Conservation (phyloP, 2,888 invertebrate species). For the Amphipyra tragopoginis region DNA sequence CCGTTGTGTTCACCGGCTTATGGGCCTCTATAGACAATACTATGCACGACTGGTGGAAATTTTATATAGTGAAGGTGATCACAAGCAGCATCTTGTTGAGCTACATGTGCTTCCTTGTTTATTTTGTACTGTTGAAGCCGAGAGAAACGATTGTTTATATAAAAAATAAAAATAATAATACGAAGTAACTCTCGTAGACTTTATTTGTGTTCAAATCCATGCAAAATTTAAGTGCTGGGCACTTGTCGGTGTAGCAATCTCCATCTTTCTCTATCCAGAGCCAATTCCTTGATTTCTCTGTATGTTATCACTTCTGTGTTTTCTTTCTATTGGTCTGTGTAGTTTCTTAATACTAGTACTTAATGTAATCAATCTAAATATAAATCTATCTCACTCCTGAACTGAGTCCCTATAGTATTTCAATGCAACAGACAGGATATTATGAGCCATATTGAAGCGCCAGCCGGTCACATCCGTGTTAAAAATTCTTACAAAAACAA, state of each 20-base stretch:
- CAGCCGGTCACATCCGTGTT: conserved; percentile 68
- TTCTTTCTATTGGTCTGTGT: too few species aligned
- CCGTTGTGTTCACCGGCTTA: conserved; percentile 91
- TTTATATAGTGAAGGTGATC: conserved; percentile 91
- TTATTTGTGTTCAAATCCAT: conserved; percentile 11
- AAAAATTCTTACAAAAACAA: conserved; percentile 58
- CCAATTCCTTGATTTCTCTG: too few species aligned
- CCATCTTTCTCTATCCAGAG: too few species aligned
- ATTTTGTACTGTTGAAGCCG: conserved; percentile 91
- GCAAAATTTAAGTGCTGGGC: too few species aligned
- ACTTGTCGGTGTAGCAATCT: too few species aligned
- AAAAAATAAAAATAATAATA: conserved; percentile 64
- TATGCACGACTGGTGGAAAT: conserved; percentile 93
- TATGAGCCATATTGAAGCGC: conserved; percentile 41
- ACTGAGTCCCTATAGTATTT: conserved; percentile 48
- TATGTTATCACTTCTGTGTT: too few species aligned
- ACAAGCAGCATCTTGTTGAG: conserved; percentile 90
- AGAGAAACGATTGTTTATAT: conserved; percentile 88
- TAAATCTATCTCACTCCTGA: conserved; percentile 10
- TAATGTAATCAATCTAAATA: neutral
- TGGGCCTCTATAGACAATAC: conserved; percentile 89
- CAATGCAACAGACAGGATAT: conserved; percentile 57
- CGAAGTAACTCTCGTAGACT: conserved; percentile 15
- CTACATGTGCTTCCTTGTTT: conserved; percentile 90
- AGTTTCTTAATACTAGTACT: too few species aligned